Base-by-base conservation (phyloP, 2,113 vertebrate genomes). In the Eupsittula cactorum region DNA sequence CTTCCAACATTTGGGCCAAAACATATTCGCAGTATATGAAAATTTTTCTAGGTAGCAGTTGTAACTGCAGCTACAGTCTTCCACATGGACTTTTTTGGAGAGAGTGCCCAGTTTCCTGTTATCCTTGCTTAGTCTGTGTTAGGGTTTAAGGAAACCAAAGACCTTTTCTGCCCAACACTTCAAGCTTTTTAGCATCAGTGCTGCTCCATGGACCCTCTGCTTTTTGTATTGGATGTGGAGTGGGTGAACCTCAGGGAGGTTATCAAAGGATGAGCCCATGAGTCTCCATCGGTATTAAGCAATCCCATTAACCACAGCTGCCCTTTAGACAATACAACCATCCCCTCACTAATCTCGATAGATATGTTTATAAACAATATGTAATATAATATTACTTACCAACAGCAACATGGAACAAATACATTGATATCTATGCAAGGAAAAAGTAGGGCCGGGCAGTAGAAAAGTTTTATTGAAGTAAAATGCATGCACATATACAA, bases 11-110 rank as follows among this genome's bases (percentile, higher is more conserved):
- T 60, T 68, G 73, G 60, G 55, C n/a, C 64, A 92, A 39, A 10
- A 33, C 23, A 33, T 63, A 3, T 16, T 17, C 0, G 1, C 16
- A 13, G 57, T 24, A 42, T 2, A 71, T 6, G 5, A 47, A 65
- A 44, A 13, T 3, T 5, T 59, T 70, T 83, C 80, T 67, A 81
- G 64, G 46, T 18, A 33, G 39, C 71, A 53, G 37, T 23, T 33
- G 31, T 19, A 49, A 53, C 57, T 79, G 59, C 49, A 82, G 49
- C 39, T 53, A 75, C 3, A 1, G 0, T 35, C 9, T 92, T 69
- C 37, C 18, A 57, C 25, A 4, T 31, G 76, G 52, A 9, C 31
- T 91, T 74, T 79, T 81, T 37, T 13, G 41, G 27, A 57, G 11
- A 37, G 10, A 59, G 21, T 1, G 2, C 7, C 24, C 41, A 5